Percentiles rank a stretch among this genome's conserved stretches.
These are phyloP conservation scores for Andrena fulva DNA, from an alignment of 2,888 invertebrate species.

Conservation along the genomic window DNA sequence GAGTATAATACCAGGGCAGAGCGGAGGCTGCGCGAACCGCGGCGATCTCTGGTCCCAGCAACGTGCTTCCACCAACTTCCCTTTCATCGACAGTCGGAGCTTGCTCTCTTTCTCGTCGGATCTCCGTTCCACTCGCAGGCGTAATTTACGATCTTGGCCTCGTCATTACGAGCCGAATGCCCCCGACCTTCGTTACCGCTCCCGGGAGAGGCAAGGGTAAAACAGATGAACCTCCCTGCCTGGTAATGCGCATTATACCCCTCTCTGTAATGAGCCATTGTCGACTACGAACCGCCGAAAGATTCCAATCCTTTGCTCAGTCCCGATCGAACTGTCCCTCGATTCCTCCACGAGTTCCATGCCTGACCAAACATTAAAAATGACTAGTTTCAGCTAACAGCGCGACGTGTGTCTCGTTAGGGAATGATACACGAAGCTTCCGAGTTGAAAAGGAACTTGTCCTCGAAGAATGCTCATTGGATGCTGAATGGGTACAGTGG, in stretches of 20 bases:
- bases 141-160: conserved; percentile 74
- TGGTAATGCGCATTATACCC: conserved; percentile 30
- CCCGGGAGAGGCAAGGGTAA: conserved; percentile 39
- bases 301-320: conserved; percentile 23
- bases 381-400: background rate
- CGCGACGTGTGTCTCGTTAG: conserved; percentile 15
- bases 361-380: background rate
- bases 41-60: conserved; percentile 53
- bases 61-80: conserved; percentile 62
- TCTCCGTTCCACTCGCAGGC: conserved; percentile 52
- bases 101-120: conserved; percentile 33
- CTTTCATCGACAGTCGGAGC: conserved; percentile 67
- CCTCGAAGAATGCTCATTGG: background rate
- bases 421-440: background rate
- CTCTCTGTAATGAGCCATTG: conserved; percentile 40
- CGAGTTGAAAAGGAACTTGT: background rate
- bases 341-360: background rate
- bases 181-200: conserved; percentile 57
- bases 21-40: conserved; percentile 23
- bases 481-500: background rate
- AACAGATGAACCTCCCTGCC: conserved; percentile 43
- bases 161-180: conserved; percentile 72
- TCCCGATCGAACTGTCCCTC: background rate
- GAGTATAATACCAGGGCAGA: conserved; percentile 52
- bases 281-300: conserved; percentile 26